These are phyloP conservation scores for Cyrtonyx montezumae DNA, from an alignment of 2,113 vertebrate genomes.

Conservation along the genomic window DNA sequence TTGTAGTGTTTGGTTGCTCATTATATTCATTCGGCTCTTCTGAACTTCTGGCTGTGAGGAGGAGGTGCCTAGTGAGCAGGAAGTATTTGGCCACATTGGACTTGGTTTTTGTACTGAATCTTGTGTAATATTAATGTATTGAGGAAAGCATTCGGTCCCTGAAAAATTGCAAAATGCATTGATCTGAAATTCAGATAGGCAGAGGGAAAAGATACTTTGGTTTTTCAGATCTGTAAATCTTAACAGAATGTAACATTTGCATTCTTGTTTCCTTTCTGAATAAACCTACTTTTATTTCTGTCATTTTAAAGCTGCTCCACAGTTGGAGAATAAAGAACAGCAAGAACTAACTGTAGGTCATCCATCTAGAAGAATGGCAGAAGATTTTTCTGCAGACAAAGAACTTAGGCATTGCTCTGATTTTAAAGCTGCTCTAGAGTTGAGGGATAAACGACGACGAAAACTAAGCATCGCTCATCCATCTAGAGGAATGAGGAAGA, in stretches of 20 bases:
- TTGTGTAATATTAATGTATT: not conserved
- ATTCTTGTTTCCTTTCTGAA: not conserved
- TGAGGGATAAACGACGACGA: not conserved
- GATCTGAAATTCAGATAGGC: not conserved
- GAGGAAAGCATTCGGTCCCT: not conserved
- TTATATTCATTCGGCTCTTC: not conserved
- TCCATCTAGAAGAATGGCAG: constrained; percentile 73
- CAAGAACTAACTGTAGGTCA: constrained; percentile 70
- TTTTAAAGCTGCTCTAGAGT: constrained; percentile 69
- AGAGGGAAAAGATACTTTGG: not conserved
- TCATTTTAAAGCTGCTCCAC: constrained; percentile 71
- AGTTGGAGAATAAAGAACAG: not conserved
- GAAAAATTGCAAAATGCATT: not conserved
- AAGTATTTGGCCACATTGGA: not conserved
- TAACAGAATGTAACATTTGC: not conserved
- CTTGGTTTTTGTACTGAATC: not conserved
- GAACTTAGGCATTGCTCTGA: constrained; percentile 76
- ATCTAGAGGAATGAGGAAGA: constrained; percentile 79
- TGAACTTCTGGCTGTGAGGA: not conserved
- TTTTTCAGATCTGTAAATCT: not conserved
- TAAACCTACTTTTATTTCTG: not conserved
- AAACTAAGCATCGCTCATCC: constrained; percentile 73
- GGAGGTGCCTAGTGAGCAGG: not conserved
- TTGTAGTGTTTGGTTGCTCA: not conserved
- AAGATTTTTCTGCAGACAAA: constrained; percentile 88